Conservation (phyloP, 2,888 invertebrate genomes). For the Lasius fuliginosus region DNA sequence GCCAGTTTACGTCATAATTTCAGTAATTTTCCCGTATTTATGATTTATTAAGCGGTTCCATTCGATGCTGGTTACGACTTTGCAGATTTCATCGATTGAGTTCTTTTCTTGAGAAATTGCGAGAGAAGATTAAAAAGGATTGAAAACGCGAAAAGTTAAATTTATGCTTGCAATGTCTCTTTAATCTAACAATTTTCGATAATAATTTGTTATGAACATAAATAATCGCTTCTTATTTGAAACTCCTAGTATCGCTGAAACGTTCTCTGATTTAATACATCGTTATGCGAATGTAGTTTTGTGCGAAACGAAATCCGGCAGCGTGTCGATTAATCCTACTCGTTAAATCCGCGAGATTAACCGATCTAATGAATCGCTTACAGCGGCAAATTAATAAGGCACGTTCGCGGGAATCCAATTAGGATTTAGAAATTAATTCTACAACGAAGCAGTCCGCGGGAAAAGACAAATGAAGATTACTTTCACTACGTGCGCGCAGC, state of each 20-base stretch:
- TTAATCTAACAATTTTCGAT: background rate
- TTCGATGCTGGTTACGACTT: slow-evolving; percentile 1
- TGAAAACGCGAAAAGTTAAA: background rate
- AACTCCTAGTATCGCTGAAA: background rate
- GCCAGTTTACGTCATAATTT: slow-evolving; percentile 40
- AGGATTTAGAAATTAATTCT: slow-evolving; percentile 43
- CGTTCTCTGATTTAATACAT: background rate
- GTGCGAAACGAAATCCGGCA: background rate
- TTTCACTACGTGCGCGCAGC: slow-evolving; percentile 56
- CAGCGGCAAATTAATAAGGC: slow-evolving; percentile 33
- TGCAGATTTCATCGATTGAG: background rate
- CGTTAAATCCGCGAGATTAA: slow-evolving; percentile 23
- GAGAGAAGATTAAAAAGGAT: background rate
- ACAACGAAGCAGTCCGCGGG: background rate
- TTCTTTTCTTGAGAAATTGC: background rate
- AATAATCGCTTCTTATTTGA: background rate
- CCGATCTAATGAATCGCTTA: slow-evolving; percentile 37
- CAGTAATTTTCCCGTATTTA: slow-evolving; percentile 1
- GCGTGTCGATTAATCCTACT: background rate
- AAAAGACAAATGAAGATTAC: slow-evolving; percentile 46
- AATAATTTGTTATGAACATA: background rate
- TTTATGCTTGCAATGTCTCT: background rate
- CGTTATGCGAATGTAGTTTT: background rate
- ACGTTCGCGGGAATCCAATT: slow-evolving; percentile 16
- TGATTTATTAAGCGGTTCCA: slow-evolving; percentile 16